These are phyloP conservation scores for Hyles euphorbiae DNA, from an alignment of 1,140 invertebrate species.

Conservation along the genomic window DNA sequence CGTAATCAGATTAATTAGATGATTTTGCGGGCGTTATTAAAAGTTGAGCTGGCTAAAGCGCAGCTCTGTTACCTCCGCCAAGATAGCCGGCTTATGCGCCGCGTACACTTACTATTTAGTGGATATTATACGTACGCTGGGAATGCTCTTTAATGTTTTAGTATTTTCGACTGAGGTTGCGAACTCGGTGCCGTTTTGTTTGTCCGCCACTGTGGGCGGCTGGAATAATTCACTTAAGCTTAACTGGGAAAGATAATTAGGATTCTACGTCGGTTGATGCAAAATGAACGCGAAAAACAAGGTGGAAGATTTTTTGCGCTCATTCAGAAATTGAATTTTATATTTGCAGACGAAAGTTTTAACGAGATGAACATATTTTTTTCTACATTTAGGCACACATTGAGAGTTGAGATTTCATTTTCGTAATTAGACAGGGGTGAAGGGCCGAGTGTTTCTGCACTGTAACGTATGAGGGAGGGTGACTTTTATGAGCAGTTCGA, in stretches of 20 bases:
- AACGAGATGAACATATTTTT: constrained; percentile 66
- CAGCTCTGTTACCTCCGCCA: constrained; percentile 55
- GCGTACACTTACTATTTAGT: constrained; percentile 57
- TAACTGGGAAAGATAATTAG: constrained; percentile 75
- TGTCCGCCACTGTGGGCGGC: constrained; percentile 69
- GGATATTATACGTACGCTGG: constrained; percentile 65
- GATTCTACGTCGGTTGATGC: constrained; percentile 74
- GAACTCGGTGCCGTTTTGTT: constrained; percentile 69
- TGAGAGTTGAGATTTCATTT: constrained; percentile 48
- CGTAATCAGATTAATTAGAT: constrained; percentile 74
- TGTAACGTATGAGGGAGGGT: constrained; percentile 22
- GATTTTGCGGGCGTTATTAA: constrained; percentile 73
- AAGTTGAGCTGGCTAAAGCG: constrained; percentile 68
- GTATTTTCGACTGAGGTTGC: constrained; percentile 74
- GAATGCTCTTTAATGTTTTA: constrained; percentile 73
- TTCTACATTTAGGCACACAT: constrained; percentile 49
- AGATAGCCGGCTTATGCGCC: constrained; percentile 65
- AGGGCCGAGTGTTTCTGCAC: constrained; percentile 19
- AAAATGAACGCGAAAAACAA: constrained; percentile 73
- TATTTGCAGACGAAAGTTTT: constrained; percentile 72
- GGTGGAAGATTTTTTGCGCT: constrained; percentile 70
- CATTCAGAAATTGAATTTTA: constrained; percentile 75
- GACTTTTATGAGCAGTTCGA: constrained; percentile 31
- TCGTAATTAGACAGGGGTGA: constrained; percentile 42
- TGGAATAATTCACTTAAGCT: constrained; percentile 75